Conservation (phyloP, 2,113 vertebrate genomes). For the Mormyrus lacerda region DNA sequence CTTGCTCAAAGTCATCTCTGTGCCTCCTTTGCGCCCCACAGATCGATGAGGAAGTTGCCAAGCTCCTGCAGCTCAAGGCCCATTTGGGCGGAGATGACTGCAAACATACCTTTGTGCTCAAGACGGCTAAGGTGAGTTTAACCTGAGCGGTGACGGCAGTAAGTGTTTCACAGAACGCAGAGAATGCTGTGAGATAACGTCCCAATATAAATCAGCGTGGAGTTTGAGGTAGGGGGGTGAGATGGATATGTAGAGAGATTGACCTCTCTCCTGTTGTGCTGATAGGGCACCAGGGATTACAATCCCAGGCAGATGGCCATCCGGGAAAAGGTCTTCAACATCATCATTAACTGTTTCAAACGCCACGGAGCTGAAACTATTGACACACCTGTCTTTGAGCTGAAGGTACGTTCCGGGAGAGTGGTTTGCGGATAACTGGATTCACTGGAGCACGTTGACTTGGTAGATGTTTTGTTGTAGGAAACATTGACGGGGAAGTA, state of each 20-base stretch:
- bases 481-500: conserved; percentile 94
- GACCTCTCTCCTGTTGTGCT: background rate
- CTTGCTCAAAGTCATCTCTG: background rate
- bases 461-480: conserved; percentile 49
- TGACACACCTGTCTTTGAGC: conserved; percentile 92
- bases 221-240: background rate
- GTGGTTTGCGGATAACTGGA: background rate
- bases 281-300: conserved; percentile 86
- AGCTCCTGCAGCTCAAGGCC: conserved; percentile 82
- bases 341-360: conserved; percentile 81
- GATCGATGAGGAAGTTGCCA: conserved; percentile 79
- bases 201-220: background rate
- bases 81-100: conserved; percentile 76
- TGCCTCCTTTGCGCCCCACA: conserved; percentile 25
- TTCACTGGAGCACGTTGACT: background rate
- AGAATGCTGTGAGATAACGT: background rate
- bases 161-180: background rate
- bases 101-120: conserved; percentile 87
- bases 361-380: conserved; percentile 93
- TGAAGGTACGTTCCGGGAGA: conserved; percentile 70
- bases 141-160: background rate
- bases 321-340: conserved; percentile 82
- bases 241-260: background rate
- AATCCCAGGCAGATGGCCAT: conserved; percentile 95
- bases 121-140: conserved; percentile 83